Conservation (phyloP, 2,797 vertebrate species). For the Argyrosomus regius region DNA sequence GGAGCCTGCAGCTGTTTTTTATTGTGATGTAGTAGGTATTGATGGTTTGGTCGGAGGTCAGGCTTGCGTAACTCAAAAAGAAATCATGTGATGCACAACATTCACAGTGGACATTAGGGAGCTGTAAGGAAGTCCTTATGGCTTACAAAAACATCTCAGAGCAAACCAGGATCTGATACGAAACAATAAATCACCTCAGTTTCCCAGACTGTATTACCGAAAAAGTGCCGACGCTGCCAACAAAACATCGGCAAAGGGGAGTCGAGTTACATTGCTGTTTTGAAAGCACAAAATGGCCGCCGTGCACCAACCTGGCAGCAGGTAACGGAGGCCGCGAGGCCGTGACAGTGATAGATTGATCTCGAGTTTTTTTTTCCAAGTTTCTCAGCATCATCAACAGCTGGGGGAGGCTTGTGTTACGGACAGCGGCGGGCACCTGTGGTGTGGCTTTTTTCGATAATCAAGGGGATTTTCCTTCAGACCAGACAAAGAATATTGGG, state of each 20-base stretch:
- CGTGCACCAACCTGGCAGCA: constrained; percentile 32
- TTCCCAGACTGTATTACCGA: constrained; percentile 9
- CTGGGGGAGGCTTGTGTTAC: constrained; percentile 55
- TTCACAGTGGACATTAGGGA: background rate
- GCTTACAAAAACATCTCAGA: background rate
- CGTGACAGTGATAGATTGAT: constrained; percentile 1
- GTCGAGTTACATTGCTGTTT: constrained; percentile 26
- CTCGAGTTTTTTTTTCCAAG: constrained; percentile 16
- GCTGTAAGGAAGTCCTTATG: background rate
- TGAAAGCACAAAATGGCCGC: constrained; percentile 69
- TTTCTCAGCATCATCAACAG: constrained; percentile 41
- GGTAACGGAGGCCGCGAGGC: background rate
- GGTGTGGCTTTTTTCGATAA: constrained; percentile 30
- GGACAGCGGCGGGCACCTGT: constrained; percentile 53
- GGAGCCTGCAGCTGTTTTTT: constrained; percentile 61
- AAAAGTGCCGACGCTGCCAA: background rate
- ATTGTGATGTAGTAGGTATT: constrained; percentile 57
- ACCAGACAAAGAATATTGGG: constrained; percentile 50
- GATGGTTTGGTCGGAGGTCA: constrained; percentile 54
- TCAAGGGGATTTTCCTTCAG: constrained; percentile 72
- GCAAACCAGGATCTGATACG: constrained; percentile 5
- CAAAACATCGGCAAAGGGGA: constrained; percentile 11
- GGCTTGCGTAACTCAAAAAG: constrained; percentile 13
- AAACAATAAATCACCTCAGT: background rate
- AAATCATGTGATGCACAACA: constrained; percentile 34